Evolutionary conservation across 1,140 invertebrate genomes (phyloP), one percentile per base, ranked within the genome.

Genomic region (Asobara japonica): DNA sequence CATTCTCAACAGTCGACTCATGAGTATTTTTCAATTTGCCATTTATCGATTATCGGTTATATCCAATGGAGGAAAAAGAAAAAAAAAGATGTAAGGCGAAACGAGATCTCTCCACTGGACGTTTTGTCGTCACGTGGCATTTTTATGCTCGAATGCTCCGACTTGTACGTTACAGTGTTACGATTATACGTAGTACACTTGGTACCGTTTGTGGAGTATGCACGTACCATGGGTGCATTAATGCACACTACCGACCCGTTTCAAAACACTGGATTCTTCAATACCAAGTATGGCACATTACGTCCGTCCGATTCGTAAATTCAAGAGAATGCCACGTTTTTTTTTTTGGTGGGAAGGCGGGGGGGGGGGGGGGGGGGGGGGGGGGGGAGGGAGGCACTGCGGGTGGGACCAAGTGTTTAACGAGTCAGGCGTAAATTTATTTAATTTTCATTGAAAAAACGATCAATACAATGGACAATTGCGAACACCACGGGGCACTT

Each of bases 171-270:
- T 18, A 36, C 22, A 56, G 31, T 62, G 22, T 70, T 38, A 36
- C 33, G 36, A 61, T 56, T 62, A 22, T 33, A 48, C 69, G 74
- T 75, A 67, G 75, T 80, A 80, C 80, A 73, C 78, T 80, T 56
- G 70, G 73, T 83, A 82, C 81, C 81, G 81, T 82, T 82, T 75
- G 1, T 10, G 51, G 22, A 18, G 51, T 77, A 70, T 66, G 72
- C 71, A 56, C 51, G 51, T 56, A 25, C 51, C 18, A 56, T 27
- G 22, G 20, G 4, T 56, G 51, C 51, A 56, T 56, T 56, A 56
- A 56, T 56, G 22, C 51, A 56, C 51, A 18, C 22, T 27, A 56
- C 51, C 73, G 73, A 74, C 72, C 74, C 65, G 73, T 77, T 78
- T 80, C 77, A 56, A 51, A 56, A 56, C 51, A 56, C 51, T 56